Evolutionary conservation across 2,113 vertebrate species (phyloP), one percentile per base, ranked within the genome.

Genomic region (Mugil cephalus): DNA sequence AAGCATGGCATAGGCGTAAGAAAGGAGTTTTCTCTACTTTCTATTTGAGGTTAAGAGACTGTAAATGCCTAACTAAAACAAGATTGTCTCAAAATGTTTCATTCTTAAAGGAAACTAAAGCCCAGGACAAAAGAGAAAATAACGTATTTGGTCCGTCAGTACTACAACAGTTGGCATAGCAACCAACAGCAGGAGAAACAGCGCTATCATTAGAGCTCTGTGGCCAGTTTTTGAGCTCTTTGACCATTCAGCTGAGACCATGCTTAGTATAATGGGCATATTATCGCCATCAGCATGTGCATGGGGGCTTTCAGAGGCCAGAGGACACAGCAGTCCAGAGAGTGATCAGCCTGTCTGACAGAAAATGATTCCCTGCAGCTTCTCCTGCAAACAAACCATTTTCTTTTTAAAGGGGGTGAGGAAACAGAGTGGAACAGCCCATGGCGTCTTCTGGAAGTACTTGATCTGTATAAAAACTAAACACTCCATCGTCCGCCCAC

Each of bases 401-500:
- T 84, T 50, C 61, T 55, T 48, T 62, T 73, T 64, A 61, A 60
- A 77, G 40, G 74, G 51, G 65, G n/a, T 8, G 60, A 48, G 55
- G 56, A 65, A 75, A 53, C 39, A 42, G 73, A 82, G 66, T 2
- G 30, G 51, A 77, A 74, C 19, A 54, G 70, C 81, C 84, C 13
- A 64, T 75, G 73, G 87, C 38, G 12, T 43, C 66, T 50, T 82
- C 62, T 82, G 15, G 55, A 73, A 87, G 72, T 34, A 63, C 81
- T 77, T 69, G 72, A 74, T 83, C 65, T 72, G 79, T 77, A 65
- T 60, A 47, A 71, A 68, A 85, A 83, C 70, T 36, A 80, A 86
- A 90, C 64, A 75, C 72, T 74, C 75, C 45, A 62, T 56, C 43
- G 12, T 63, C 62, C 68, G 67, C 82, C 70, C 48, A 62, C 60